phyloP scores from a whole-genome alignment of 2,113 vertebrate genomes.

The Gambusia affinis region DNA sequence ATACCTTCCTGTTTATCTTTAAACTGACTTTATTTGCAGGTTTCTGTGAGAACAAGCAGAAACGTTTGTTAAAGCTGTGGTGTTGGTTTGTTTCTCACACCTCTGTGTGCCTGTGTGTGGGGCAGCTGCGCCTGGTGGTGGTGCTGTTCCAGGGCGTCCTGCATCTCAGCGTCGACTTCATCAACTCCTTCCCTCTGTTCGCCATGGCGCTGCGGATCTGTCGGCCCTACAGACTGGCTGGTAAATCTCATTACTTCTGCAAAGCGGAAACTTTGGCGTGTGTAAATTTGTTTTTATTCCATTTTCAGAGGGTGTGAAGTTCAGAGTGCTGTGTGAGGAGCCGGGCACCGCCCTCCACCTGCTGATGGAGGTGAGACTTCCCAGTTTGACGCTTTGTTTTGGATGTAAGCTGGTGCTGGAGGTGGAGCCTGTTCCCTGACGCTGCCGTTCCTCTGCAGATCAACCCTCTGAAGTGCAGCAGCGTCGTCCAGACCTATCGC shows the following conservation, averaged over 20 bases:
- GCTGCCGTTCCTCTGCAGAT: constrained; percentile 77
- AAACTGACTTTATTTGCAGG: not conserved
- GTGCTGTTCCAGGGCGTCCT: constrained; percentile 91
- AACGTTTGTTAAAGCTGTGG: too few relatives aligned
- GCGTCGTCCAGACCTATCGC: constrained; percentile 85
- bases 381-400: not conserved
- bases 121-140: constrained; percentile 92
- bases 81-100: not conserved
- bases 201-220: constrained; percentile 87
- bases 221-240: constrained; percentile 88
- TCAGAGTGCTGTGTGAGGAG: constrained; percentile 87
- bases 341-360: constrained; percentile 88
- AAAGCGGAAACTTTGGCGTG: not conserved
- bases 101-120: not conserved
- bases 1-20: not conserved
- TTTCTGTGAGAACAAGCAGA: too few relatives aligned
- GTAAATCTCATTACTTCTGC: constrained; percentile 63
- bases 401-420: too few relatives aligned
- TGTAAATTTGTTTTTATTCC: not conserved
- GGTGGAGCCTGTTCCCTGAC: not conserved
- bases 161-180: constrained; percentile 88
- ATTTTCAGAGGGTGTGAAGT: constrained; percentile 90
- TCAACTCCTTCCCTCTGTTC: constrained; percentile 93
- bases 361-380: constrained; percentile 89
- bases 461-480: constrained; percentile 85